These are phyloP conservation scores for Spizella passerina DNA, from an alignment of 2,797 vertebrate genomes.

Conservation along the genomic window DNA sequence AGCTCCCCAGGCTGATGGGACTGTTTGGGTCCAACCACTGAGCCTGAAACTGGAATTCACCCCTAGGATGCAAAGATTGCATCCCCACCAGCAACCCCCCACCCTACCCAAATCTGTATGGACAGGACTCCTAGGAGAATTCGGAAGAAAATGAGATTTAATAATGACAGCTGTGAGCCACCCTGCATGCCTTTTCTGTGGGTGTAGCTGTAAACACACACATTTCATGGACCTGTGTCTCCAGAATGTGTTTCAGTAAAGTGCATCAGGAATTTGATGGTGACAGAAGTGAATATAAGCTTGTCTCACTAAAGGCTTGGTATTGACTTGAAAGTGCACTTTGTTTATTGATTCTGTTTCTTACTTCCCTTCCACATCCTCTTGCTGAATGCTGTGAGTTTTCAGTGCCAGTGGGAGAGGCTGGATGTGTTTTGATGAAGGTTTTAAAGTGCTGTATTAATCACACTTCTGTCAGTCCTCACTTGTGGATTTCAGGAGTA, in stretches of 20 bases:
- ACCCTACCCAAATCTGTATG: neutral
- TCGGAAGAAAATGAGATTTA: neutral
- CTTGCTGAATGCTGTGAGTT: neutral
- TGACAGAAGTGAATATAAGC: neutral
- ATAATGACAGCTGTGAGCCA: neutral
- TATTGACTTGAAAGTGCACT: neutral
- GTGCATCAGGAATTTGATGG: neutral
- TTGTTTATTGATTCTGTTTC: neutral
- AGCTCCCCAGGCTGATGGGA: neutral
- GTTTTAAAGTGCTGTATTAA: conserved; percentile 33
- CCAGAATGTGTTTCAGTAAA: neutral
- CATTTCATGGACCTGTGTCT: neutral
- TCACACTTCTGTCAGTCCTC: conserved; percentile 31
- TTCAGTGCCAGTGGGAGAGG: neutral
- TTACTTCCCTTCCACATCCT: neutral
- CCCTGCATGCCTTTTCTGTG: neutral
- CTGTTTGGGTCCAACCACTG: neutral
- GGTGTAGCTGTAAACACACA: accelerated
- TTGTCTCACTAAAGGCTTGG: neutral
- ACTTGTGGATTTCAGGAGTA: conserved; percentile 3
- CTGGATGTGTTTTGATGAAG: neutral
- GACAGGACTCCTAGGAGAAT: neutral
- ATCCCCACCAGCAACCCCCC: accelerated
- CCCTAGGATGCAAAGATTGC: neutral
- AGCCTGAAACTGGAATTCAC: neutral